Base-by-base conservation (phyloP, 2,797 vertebrate genomes). In the Sebastes iracundus region DNA sequence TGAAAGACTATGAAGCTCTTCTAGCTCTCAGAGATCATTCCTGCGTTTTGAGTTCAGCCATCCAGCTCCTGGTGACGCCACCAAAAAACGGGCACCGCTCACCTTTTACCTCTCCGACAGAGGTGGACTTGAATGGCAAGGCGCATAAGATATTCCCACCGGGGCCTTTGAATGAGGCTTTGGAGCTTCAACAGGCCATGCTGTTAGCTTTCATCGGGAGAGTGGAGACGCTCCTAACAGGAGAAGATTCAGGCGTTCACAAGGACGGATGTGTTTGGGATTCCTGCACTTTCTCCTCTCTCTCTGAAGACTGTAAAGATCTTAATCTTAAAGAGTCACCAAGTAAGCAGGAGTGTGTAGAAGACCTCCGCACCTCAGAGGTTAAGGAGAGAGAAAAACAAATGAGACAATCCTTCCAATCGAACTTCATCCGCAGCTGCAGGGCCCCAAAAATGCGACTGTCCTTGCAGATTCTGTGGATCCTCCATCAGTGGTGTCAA, bases 381-480 rank as follows among this genome's bases (percentile, higher is more conserved):
- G 73, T 67, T 3, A 88, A 88, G 72, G 87, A 94, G 28, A 80
- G 77, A 68, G 85, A 72, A 4, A 85, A 85, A 53, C 88, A 85
- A 66, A 62, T 0, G 9, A 72, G 77, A 63, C 82, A 74, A 70
- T 62, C 38, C 11, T 42, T 69, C 56, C 79, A 91, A 18, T 58
- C 22, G 56, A 65, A 84, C 42, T 59, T 75, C 3, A 13, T 56
- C 7, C 63, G 83, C 42, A 82, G 70, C 81, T 81, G 81, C 76
- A 85, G 75, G 95, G 96, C 97, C 69, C 92, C 96, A 62, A 97
- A 98, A 71, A 93, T 96, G 74, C 93, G 96, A 60, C 96, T 99
- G 25, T 97, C 95, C 55, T 88, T 98, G 93, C 97, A 98, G 92
- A 97, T 99, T 77, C 96, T 97, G 68, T 97, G 97, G 96, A 96